phyloP scores from a whole-genome alignment of 2,113 vertebrate genomes.

The Carassius auratus region DNA sequence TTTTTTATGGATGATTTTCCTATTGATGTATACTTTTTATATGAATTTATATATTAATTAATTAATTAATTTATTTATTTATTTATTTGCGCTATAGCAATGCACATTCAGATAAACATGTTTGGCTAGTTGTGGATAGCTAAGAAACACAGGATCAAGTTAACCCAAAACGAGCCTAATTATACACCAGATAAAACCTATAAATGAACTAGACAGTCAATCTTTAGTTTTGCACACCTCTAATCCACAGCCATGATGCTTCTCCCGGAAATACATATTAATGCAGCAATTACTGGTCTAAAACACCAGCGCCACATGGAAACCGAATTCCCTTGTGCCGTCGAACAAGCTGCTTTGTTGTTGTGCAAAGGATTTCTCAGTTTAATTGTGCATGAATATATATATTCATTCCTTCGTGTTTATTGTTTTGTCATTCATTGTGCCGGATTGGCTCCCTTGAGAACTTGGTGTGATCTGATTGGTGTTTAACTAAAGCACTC shows the following conservation, averaged over 20 bases:
- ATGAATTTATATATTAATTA: too few species aligned
- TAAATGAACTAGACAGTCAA: not conserved
- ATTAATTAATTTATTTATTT: too few species aligned
- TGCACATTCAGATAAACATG: too few species aligned
- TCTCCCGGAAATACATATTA: slow-evolving; percentile 72
- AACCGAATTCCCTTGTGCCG: slow-evolving; percentile 71
- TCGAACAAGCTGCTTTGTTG: slow-evolving; percentile 74
- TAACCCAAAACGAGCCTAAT: not conserved
- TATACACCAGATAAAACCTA: not conserved
- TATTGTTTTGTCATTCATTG: slow-evolving; percentile 63
- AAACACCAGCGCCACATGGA: slow-evolving; percentile 68
- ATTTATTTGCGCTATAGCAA: too few species aligned
- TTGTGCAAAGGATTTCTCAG: slow-evolving; percentile 73
- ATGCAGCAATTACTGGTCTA: slow-evolving; percentile 73
- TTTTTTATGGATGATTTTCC: too few species aligned
- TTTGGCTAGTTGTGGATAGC: not conserved
- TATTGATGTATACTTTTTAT: too few species aligned
- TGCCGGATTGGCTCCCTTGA: slow-evolving; percentile 58
- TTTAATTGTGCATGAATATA: slow-evolving; percentile 76
- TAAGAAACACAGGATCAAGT: not conserved
- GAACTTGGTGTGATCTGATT: slow-evolving; percentile 57
- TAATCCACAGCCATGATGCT: slow-evolving; percentile 53
- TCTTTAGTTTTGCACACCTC: not conserved
- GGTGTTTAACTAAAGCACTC: slow-evolving; percentile 65
- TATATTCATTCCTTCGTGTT: slow-evolving; percentile 63